These are phyloP conservation scores for Australoheros scitulus DNA, from an alignment of 2,113 vertebrate species.

Conservation along the genomic window DNA sequence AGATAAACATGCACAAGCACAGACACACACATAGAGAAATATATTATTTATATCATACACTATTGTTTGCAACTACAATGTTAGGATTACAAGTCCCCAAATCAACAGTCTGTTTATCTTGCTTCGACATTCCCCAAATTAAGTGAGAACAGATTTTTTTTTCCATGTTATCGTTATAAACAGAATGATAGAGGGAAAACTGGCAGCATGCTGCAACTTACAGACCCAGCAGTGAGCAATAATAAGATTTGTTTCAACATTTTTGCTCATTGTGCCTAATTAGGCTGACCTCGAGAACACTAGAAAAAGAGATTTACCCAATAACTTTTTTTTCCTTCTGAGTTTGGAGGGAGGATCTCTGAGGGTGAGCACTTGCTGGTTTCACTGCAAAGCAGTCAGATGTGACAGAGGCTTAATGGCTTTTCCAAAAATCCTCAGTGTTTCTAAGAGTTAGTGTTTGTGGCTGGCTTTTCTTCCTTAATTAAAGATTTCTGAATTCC, in stretches of 20 bases:
- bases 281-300: slow-evolving; percentile 33
- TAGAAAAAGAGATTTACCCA: slow-evolving; percentile 37
- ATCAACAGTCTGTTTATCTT: slow-evolving; percentile 41
- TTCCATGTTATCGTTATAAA: background rate
- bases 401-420: slow-evolving; percentile 73
- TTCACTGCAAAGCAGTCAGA: slow-evolving; percentile 70
- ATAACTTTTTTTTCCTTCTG: slow-evolving; percentile 9
- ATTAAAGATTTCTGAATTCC: slow-evolving; percentile 57
- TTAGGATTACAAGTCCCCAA: slow-evolving; percentile 46
- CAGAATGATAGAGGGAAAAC: background rate
- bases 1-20: background rate
- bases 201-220: background rate
- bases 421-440: slow-evolving; percentile 48
- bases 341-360: slow-evolving; percentile 36
- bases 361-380: slow-evolving; percentile 31
- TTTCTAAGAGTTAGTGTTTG: slow-evolving; percentile 37
- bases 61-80: slow-evolving; percentile 31
- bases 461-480: slow-evolving; percentile 42
- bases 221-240: slow-evolving; percentile 24
- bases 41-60: background rate
- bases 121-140: slow-evolving; percentile 48
- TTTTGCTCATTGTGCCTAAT: slow-evolving; percentile 38
- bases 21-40: background rate
- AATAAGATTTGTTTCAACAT: slow-evolving; percentile 39
- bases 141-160: background rate